These are phyloP conservation scores for Haplotaxodon microlepis DNA, from an alignment of 2,113 vertebrate genomes.

Conservation along the genomic window DNA sequence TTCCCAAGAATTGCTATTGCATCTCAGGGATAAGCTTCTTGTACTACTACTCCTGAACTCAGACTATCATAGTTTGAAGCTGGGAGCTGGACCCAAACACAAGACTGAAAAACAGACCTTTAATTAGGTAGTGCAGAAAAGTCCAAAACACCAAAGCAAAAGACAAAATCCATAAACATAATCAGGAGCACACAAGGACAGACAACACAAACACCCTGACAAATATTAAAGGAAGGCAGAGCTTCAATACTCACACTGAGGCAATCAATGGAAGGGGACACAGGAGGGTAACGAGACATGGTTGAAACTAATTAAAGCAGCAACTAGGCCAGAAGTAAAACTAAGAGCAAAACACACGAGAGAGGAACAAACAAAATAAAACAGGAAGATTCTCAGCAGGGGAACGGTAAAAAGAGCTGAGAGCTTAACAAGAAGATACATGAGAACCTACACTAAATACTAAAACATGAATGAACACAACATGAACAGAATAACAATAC, in stretches of 20 bases:
- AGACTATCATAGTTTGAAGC: background rate
- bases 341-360: background rate
- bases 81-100: background rate
- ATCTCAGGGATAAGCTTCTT: background rate
- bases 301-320: background rate
- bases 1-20: background rate
- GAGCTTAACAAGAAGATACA: background rate
- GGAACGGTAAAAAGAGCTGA: background rate
- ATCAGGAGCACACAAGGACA: background rate
- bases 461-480: background rate
- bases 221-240: background rate
- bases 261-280: background rate
- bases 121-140: background rate
- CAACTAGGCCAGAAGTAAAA: background rate
- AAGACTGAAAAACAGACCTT: background rate
- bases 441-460: background rate
- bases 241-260: background rate
- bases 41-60: background rate
- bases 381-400: background rate
- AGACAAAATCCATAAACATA: background rate
- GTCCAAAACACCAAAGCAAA: background rate
- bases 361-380: background rate
- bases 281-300: background rate
- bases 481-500: background rate
- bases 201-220: background rate